Evolutionary conservation across 1,140 invertebrate species (phyloP).

Genomic region (Ptiloglossa arizonensis): DNA sequence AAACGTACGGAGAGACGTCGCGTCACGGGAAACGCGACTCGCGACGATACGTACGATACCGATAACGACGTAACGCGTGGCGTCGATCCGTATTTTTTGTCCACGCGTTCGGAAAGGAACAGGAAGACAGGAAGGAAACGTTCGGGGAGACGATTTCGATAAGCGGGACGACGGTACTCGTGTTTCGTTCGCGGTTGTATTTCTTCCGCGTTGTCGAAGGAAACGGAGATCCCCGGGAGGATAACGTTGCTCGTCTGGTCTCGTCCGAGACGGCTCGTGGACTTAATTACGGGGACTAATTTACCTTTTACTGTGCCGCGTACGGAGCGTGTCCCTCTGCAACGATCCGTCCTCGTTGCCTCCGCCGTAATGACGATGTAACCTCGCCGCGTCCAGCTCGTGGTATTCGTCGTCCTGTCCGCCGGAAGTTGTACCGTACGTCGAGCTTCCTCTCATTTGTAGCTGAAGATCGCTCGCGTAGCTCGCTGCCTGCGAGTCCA

Average conservation of each 20-base stretch:
- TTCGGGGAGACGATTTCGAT: no score
- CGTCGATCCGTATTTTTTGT: no score
- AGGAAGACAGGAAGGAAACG: no score
- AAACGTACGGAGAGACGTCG: no score
- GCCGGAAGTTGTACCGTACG: constrained; percentile 76
- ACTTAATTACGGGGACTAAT: constrained; percentile 21
- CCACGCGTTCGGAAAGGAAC: no score
- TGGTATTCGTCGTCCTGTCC: constrained; percentile 80
- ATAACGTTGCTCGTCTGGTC: no score
- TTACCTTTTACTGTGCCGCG: constrained; percentile 79
- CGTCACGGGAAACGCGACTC: constrained; percentile 1
- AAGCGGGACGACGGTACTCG: no score
- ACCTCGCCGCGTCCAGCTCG: constrained; percentile 78
- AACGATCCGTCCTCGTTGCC: constrained; percentile 72
- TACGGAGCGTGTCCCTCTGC: constrained; percentile 75
- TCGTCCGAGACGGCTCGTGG: no score
- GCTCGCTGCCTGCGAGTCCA: constrained; percentile 83
- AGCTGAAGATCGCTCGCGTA: constrained; percentile 80
- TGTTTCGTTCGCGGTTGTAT: no score
- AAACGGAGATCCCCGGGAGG: no score
- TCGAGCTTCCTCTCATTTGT: constrained; percentile 78
- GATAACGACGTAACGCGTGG: not conserved
- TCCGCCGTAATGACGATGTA: constrained; percentile 79
- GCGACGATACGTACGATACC: not conserved
- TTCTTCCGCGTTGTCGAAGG: no score